Evolutionary conservation across 1,140 invertebrate genomes (phyloP), one percentile per base, ranked within the genome.

Genomic region (Euwallacea fornicatus): DNA sequence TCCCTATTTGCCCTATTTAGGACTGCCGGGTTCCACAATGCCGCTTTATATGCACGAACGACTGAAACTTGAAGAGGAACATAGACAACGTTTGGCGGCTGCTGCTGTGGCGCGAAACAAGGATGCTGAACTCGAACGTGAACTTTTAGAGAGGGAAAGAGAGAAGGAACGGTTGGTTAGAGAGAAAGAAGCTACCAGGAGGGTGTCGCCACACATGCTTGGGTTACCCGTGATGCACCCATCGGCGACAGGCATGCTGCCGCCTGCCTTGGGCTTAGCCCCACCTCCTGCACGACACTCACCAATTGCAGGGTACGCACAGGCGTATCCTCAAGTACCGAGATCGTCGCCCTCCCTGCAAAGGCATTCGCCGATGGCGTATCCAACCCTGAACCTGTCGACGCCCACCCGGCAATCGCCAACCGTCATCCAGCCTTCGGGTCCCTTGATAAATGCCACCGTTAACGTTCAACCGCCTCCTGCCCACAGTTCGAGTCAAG

Each of bases 31-130:
- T 69, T 75, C 79, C 11, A 75, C 79, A 11, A 82, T 85, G 66
- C 83, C 86, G 56, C 84, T 84, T 80, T 88, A 85, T 76, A 86
- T 86, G 85, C 88, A 86, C 77, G 88, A 85, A 80, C 83, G 86
- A 86, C 71, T 88, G 68, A 88, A 88, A 81, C 78, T 89, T 73
- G 88, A 89, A 81, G 88, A 90, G 77, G 88, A 90, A 75, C 87
- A 89, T 74, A 81, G 88, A 66, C 82, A 86, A 74, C 80, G 87
- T 41, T 56, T 78, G 42, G 64, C 70, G 7, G 64, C 58, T 2
- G 76, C 78, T 16, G 77, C 84, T 77, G 73, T 83, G 74, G 77
- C 79, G 75, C 82, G 81, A 58, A 83, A 80, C 56, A 84, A 81
- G 79, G 84, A 85, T 71, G 81, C 84, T 74, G 84, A 86, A 73